Base-by-base conservation (phyloP, 2,113 vertebrate genomes). In the Trogon melanurus region DNA sequence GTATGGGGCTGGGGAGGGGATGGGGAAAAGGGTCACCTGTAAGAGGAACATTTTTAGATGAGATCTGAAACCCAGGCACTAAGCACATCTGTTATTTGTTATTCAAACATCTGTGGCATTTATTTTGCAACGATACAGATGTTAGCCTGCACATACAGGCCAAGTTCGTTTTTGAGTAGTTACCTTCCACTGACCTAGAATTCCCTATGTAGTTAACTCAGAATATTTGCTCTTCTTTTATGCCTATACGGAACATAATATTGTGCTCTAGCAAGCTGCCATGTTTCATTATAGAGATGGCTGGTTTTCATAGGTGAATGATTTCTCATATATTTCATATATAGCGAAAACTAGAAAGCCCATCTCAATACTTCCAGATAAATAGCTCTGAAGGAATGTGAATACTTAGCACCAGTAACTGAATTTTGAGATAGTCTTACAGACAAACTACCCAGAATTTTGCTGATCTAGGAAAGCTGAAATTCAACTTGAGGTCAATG, bases 101-200 rank as follows among this genome's bases (percentile, higher is more conserved):
- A 79, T 79, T 69, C 65, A 93, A 95, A 91, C 91, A 92, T 96
- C 92, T 93, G 80, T 85, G 66, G 53, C 88, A 82, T 92, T 95
- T 94, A 86, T 91, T 95, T 94, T 94, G 83, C 91, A 94, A 75
- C 1, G 11, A 72, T 94, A 92, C 92, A 92, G 86, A 96, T 94
- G 88, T 93, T 81, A 93, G 85, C 41, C 56, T 54, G 88, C 36
- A 69, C 29, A 61, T n/a, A 26, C 1, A 0, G 61, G 92, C 93
- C 93, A 97, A 97, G 57, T 92, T 94, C 16, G 1, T 61, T 91
- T 95, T 95, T 19, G 83, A 65, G 62, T 91, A 92, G 91, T 92
- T 93, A 89, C 70, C 91, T 96, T 95, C 50, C 62, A 85, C 57
- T 89, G 93, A 85, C 83, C 62, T 81, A 92, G 89, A 94, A 96